A percentile compares a stretch with the other conserved stretches of the same genome.
Evolutionary conservation across 1,140 invertebrate genomes (phyloP).

Genomic region (Philopotamus ludificatus): DNA sequence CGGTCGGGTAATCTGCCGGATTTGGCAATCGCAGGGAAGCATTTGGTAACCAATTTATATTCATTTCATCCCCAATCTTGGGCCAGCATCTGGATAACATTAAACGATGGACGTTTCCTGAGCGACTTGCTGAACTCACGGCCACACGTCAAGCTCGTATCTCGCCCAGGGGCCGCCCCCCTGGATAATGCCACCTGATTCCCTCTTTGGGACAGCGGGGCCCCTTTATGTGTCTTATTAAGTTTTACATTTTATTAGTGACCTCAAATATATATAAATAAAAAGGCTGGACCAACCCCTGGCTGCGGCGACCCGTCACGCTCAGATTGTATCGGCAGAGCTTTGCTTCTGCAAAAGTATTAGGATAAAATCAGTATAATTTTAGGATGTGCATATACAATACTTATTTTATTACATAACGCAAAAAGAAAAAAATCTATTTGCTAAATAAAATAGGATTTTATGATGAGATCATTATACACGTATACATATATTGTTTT

Average conservation of each 20-base stretch:
- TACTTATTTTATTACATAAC: no score
- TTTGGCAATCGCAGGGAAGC: slow-evolving; percentile 38
- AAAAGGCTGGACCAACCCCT: not conserved
- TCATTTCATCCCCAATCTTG: slow-evolving; percentile 39
- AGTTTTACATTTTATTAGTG: not conserved
- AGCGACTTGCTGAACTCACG: slow-evolving; percentile 14
- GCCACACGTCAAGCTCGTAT: slow-evolving; percentile 15
- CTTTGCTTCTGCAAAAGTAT: no score
- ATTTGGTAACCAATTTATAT: slow-evolving; percentile 41
- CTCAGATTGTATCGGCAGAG: no score
- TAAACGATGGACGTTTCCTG: slow-evolving; percentile 38
- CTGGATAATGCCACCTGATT: slow-evolving; percentile 11
- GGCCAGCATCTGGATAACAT: slow-evolving; percentile 34
- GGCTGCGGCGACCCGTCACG: not conserved
- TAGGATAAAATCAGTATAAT: no score
- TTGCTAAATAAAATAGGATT: not conserved
- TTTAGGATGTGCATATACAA: no score
- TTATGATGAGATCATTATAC: no score
- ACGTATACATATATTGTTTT: no score
- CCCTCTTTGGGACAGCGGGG: not conserved
- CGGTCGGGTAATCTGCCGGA: slow-evolving; percentile 40
- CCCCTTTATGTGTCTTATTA: not conserved
- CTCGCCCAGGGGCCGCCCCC: slow-evolving; percentile 10
- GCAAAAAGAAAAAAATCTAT: no score
- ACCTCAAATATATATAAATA: no score